phyloP scores from a whole-genome alignment of 2,888 invertebrate genomes.

The Athripsodes cinereus region DNA sequence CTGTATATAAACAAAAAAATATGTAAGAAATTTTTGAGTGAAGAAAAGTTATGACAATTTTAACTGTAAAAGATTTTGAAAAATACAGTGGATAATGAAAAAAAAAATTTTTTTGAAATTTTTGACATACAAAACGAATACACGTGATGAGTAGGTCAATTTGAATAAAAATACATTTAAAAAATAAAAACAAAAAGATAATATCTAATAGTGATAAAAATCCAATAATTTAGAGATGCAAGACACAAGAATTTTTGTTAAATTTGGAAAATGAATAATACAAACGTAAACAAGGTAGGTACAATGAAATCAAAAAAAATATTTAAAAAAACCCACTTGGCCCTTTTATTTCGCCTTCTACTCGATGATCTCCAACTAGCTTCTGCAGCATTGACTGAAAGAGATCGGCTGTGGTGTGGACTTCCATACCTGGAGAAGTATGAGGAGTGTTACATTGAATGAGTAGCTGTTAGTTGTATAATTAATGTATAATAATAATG shows the following conservation, averaged over 20 bases:
- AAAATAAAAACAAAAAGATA: too few relatives aligned
- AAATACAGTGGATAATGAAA: too few relatives aligned
- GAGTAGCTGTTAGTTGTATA: not conserved
- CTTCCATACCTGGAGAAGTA: slow-evolving; percentile 65
- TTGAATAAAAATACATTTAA: too few relatives aligned
- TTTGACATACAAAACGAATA: too few relatives aligned
- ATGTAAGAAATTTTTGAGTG: too few relatives aligned
- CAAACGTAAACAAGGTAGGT: not conserved
- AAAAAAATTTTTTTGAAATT: too few relatives aligned
- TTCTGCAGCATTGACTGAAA: slow-evolving; percentile 78
- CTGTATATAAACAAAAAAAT: too few relatives aligned
- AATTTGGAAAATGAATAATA: not conserved
- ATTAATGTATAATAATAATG: not conserved
- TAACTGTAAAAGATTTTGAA: too few relatives aligned
- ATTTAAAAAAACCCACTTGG: slow-evolving; percentile 12
- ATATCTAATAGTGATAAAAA: too few relatives aligned
- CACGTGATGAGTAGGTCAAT: too few relatives aligned
- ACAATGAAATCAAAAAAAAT: slow-evolving; percentile 5
- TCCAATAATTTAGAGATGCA: too few relatives aligned
- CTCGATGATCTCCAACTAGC: slow-evolving; percentile 9
- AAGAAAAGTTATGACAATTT: too few relatives aligned
- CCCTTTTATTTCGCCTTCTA: slow-evolving; percentile 13
- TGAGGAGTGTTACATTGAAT: not conserved
- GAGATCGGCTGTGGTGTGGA: slow-evolving; percentile 81
- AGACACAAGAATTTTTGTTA: not conserved